Conservation (phyloP, 2,888 invertebrate genomes). For the Cephus spinipes region DNA sequence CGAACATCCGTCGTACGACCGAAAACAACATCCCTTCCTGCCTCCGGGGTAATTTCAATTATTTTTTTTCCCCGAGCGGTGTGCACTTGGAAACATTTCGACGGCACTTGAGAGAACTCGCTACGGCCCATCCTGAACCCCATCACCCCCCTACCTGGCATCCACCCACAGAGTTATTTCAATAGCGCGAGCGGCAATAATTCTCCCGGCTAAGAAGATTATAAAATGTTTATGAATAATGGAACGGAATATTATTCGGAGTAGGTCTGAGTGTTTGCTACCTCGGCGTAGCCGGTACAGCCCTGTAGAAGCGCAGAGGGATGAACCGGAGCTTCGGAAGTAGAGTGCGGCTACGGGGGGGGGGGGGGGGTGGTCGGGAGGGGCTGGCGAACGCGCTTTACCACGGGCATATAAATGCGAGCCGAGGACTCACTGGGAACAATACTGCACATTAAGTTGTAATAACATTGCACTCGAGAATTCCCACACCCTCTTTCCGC, state of each 20-base stretch:
- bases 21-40: background rate
- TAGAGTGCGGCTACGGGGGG: background rate
- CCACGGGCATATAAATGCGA: slow-evolving; percentile 30
- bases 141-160: slow-evolving; percentile 16
- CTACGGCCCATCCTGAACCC: slow-evolving; percentile 36
- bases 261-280: slow-evolving; percentile 29
- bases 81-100: slow-evolving; percentile 54
- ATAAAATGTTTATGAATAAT: slow-evolving; percentile 63
- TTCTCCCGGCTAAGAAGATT: slow-evolving; percentile 58
- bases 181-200: slow-evolving; percentile 52
- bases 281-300: slow-evolving; percentile 11
- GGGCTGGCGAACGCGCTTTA: background rate
- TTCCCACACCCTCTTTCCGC: background rate
- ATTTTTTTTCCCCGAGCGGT: slow-evolving; percentile 54
- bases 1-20: background rate
- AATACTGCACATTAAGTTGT: slow-evolving; percentile 55
- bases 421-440: slow-evolving; percentile 45
- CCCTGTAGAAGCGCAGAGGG: slow-evolving; percentile 12
- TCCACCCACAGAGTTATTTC: slow-evolving; percentile 43
- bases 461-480: slow-evolving; percentile 45
- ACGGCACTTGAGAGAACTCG: slow-evolving; percentile 54
- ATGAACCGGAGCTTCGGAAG: slow-evolving; percentile 1
- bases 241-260: slow-evolving; percentile 52
- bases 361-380: background rate
- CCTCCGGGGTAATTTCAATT: slow-evolving; percentile 47